Evolutionary conservation across 2,888 invertebrate species (phyloP).

Genomic region (Tribolium freemani): DNA sequence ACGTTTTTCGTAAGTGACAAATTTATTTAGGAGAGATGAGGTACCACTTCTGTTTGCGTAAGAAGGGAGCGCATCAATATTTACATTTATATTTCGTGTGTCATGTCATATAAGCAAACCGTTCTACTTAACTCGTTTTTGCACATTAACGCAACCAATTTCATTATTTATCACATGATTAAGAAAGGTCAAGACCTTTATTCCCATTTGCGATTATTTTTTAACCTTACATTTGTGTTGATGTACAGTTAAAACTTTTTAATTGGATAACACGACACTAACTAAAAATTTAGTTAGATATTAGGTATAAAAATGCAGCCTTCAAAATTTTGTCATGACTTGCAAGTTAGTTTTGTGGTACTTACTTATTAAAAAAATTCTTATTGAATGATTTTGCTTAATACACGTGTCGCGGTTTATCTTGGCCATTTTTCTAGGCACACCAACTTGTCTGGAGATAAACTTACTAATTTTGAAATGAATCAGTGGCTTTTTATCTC

Average conservation of each 20-base stretch:
- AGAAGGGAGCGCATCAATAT: neutral
- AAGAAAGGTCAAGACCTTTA: slow-evolving; percentile 29
- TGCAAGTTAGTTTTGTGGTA: neutral
- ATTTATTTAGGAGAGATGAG: neutral
- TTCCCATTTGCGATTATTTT: slow-evolving; percentile 32
- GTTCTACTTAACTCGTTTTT: slow-evolving; percentile 2
- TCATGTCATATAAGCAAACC: neutral
- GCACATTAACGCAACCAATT: neutral
- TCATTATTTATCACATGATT: slow-evolving; percentile 16
- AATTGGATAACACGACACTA: neutral
- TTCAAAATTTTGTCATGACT: slow-evolving; percentile 17
- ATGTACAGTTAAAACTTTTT: neutral
- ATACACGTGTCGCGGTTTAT: neutral
- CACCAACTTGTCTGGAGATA: neutral
- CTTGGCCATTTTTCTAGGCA: neutral
- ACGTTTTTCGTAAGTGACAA: neutral
- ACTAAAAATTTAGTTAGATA: neutral
- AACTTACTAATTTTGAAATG: neutral
- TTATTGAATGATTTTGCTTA: neutral
- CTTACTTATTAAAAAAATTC: neutral
- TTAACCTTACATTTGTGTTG: slow-evolving; percentile 11
- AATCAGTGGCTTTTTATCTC: neutral
- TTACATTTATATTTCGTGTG: neutral
- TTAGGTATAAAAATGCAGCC: neutral
- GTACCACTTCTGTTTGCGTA: neutral